Conservation (phyloP, 2,113 vertebrate genomes). For the Thalassoma bifasciatum region DNA sequence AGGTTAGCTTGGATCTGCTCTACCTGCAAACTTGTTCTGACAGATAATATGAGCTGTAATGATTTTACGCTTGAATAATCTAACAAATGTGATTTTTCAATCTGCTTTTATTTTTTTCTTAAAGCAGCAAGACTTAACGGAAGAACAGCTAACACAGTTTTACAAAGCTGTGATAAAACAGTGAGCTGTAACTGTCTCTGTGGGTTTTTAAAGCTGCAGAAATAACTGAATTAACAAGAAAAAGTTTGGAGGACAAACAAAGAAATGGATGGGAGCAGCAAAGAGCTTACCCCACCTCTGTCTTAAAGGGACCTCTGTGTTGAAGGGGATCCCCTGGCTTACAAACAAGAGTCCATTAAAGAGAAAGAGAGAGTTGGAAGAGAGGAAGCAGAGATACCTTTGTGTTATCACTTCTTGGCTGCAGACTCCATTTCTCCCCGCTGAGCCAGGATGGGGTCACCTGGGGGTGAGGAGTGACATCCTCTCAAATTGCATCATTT, state of each 20-base stretch:
- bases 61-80: too few relatives aligned
- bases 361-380: neutral
- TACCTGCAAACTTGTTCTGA: too few relatives aligned
- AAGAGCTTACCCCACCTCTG: neutral
- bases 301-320: neutral
- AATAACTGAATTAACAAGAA: neutral
- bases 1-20: too few relatives aligned
- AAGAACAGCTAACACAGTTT: too few relatives aligned
- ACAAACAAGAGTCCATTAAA: conserved; percentile 4
- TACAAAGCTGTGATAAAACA: too few relatives aligned
- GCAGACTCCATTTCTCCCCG: conserved; percentile 24
- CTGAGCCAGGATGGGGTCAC: conserved; percentile 64
- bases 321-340: conserved; percentile 26
- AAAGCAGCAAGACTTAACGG: too few relatives aligned
- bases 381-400: conserved; percentile 6
- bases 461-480: conserved; percentile 76
- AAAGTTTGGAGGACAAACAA: neutral
- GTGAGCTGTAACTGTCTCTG: too few relatives aligned
- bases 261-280: neutral
- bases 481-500: conserved; percentile 85
- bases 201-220: neutral
- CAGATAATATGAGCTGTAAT: too few relatives aligned
- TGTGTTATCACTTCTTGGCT: conserved; percentile 36
- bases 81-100: too few relatives aligned
- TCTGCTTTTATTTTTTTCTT: too few relatives aligned